Base-by-base conservation (phyloP, 2,113 vertebrate genomes). In the Salvelinus namaycush region DNA sequence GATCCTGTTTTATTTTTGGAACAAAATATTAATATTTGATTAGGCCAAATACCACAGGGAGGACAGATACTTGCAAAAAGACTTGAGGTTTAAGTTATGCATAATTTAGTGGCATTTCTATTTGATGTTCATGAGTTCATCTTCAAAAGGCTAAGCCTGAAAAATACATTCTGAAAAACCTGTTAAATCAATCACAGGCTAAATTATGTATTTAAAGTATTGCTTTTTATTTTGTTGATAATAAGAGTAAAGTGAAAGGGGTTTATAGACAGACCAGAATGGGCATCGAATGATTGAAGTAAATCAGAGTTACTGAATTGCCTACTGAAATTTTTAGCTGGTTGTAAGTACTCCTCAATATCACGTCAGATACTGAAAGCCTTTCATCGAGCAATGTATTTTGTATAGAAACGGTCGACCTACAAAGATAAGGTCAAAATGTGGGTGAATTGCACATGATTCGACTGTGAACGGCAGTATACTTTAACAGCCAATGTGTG, bases 1-100 rank as follows among this genome's bases (percentile, higher is more conserved):
- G 74, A 83, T 83, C 73, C 79, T 68, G 75, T 77, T 72, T 79
- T 88, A 91, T 92, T 91, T 90, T 90, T 90, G 85, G 89, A 90
- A 87, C 76, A 68, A 80, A 82, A 76, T 72, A 89, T 92, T 78
- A 87, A 93, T 93, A 88, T 92, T 93, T 92, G 89, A 92, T 90
- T 77, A 86, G 83, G 44, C 79, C 80, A 86, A 84, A 82, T 84
- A 82, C 62, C 70, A 79, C 76, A 80, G 78, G 82, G 81, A 86
- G 81, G 79, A 88, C 79, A 82, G 77, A 77, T 73, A 39, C 48
- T 64, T 76, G 79, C 79, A 81, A 81, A 59, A 70, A 27, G 75
- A 75, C 87, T 79, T 72, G 80, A 74, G 76, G 75, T 84, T 87
- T 75, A 75, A 72, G 26, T 69, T 68, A 60, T 81, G 79, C 79